These are phyloP conservation scores for Euura saliciscinereae DNA, from an alignment of 1,140 invertebrate species.

Conservation along the genomic window DNA sequence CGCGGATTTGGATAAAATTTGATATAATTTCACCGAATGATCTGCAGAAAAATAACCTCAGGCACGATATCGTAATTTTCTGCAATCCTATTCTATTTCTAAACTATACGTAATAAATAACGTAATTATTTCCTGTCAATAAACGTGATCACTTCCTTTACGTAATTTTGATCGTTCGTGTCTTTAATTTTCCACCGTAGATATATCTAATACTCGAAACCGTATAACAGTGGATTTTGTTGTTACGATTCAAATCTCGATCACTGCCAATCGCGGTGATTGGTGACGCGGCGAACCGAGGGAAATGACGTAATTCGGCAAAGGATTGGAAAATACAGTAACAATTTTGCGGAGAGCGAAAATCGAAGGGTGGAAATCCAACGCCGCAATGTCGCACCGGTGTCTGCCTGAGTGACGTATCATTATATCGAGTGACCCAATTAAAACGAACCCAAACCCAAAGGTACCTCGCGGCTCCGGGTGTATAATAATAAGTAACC, in stretches of 20 bases:
- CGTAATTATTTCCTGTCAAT: too few species aligned
- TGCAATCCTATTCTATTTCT: too few species aligned
- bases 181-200: background rate
- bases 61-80: too few species aligned
- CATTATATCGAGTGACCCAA: conserved; percentile 49
- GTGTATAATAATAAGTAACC: conserved; percentile 6
- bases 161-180: background rate
- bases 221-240: too few species aligned
- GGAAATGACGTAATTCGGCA: background rate
- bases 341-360: background rate
- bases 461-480: conserved; percentile 8
- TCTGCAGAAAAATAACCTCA: too few species aligned
- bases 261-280: background rate
- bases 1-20: background rate
- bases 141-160: too few species aligned
- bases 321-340: background rate
- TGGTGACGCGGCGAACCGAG: background rate
- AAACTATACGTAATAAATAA: too few species aligned
- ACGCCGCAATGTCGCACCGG: background rate
- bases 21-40: too few species aligned
- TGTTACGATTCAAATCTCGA: background rate
- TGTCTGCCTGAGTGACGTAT: background rate
- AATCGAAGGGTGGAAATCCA: background rate
- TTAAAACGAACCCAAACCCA: conserved; percentile 31
- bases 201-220: background rate